Base-by-base conservation (phyloP, 2,113 vertebrate species). In the Sisor rabdophorus region DNA sequence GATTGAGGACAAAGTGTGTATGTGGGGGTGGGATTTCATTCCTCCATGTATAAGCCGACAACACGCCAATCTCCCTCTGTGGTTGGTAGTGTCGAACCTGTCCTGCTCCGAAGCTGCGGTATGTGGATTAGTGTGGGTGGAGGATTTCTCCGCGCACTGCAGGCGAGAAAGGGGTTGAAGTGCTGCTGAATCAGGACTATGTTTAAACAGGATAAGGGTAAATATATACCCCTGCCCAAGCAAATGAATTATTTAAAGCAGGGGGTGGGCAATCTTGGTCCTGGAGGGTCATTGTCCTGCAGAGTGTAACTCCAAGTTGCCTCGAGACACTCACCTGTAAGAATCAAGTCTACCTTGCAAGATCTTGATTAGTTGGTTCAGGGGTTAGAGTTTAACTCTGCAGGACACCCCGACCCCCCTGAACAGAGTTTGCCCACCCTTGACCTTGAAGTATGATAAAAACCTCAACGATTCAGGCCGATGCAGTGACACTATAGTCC, bases 41-140 rank as follows among this genome's bases (percentile, higher is more conserved):
- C 87, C 81, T 85, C 86, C 81, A 78, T 44, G 83, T 89, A 90
- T 91, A 87, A 53, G 40, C 79, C 77, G 47, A 50, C 73, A 77
- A 86, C 71, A 73, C 17, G 85, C 40, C 79, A 86, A 75, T 81
- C 74, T 73, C 60, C 68, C n/a, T 75, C 53, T 28, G 32, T 71
- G 83, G 54, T 84, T 89, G 11, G 22, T 76, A 69, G n/a, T 73
- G 44, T 48, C 2, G 13, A 26, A 24, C 50, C 47, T 55, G 75
- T 44, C 24, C 70, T 55, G 55, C 64, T 63, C 44, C 73, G 20
- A 40, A 19, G 19, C 17, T 53, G 53, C 17, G 48, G 58, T 10
- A 30, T 32, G 30, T 26, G 68, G 76, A 71, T 78, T 71, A 73
- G 73, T 44, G 70, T 28, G 56, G 81, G 78, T 73, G 81, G 73